Percentiles rank a stretch among this genome's conserved stretches.
Evolutionary conservation across 2,888 invertebrate species (phyloP).

Genomic region (Ophonus ardosiacus): DNA sequence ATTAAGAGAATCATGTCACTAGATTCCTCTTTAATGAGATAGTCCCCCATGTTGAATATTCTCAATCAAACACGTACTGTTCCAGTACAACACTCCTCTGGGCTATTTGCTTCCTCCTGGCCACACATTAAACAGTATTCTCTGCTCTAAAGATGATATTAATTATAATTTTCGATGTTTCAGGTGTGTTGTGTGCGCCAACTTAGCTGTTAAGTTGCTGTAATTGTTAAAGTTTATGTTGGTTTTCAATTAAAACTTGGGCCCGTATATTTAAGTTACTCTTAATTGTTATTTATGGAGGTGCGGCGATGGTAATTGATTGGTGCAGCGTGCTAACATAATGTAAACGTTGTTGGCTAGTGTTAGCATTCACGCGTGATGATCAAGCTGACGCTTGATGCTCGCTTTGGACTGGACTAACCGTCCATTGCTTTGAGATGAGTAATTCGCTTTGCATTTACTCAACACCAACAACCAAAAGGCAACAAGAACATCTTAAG

Average conservation of each 20-base stretch:
- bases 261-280: conserved; percentile 59
- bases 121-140: conserved; percentile 62
- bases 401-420: not conserved
- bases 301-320: conserved; percentile 56
- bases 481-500: too few relatives aligned
- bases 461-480: too few relatives aligned
- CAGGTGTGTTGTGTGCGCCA: conserved; percentile 57
- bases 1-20: conserved; percentile 76
- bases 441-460: too few relatives aligned
- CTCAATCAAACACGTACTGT: not conserved
- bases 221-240: conserved; percentile 63
- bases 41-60: conserved; percentile 70
- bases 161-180: conserved; percentile 62
- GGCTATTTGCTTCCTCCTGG: conserved; percentile 38
- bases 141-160: conserved; percentile 54
- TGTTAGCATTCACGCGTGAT: conserved; percentile 35
- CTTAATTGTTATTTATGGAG: conserved; percentile 61
- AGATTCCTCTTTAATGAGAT: conserved; percentile 75
- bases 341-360: conserved; percentile 33
- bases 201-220: conserved; percentile 50
- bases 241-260: conserved; percentile 62
- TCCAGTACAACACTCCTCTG: conserved; percentile 4
- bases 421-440: too few relatives aligned
- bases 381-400: not conserved
- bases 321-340: conserved; percentile 53